Evolutionary conservation across 2,113 vertebrate species (phyloP).

Genomic region (Raja brachyura): DNA sequence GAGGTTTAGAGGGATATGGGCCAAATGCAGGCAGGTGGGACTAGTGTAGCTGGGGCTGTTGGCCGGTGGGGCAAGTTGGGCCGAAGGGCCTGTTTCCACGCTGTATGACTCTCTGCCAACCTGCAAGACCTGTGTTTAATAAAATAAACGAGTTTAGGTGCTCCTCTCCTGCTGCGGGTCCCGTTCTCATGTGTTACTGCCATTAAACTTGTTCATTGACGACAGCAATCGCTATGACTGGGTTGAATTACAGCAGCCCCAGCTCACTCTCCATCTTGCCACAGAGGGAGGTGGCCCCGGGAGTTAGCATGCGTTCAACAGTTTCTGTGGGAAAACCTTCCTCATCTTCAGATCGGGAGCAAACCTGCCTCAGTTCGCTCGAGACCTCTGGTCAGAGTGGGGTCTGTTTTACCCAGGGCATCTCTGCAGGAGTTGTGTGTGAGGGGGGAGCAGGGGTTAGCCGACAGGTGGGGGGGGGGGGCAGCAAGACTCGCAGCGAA

Average conservation of each 20-base stretch:
- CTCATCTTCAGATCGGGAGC: background rate
- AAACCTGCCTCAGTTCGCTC: too few species aligned
- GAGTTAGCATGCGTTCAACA: background rate
- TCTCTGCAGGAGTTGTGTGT: background rate
- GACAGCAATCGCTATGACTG: too few species aligned
- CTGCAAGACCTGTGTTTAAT: background rate
- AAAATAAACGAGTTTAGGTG: too few species aligned
- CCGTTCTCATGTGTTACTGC: background rate
- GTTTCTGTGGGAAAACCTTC: background rate
- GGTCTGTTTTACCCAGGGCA: background rate
- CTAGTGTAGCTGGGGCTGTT: too few species aligned
- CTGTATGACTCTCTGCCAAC: background rate
- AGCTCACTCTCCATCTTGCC: background rate
- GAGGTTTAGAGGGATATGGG: too few species aligned
- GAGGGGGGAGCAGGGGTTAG: too few species aligned
- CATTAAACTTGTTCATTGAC: background rate
- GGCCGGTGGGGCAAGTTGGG: too few species aligned
- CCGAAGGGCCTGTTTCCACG: too few species aligned
- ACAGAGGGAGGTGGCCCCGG: background rate
- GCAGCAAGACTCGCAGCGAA: conserved; percentile 56
- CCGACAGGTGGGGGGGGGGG: conserved; percentile 44
- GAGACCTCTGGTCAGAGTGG: background rate
- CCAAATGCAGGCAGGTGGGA: too few species aligned
- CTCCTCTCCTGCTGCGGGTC: background rate
- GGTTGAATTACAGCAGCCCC: background rate